Evolutionary conservation across 2,113 vertebrate species (phyloP), one percentile per base, ranked within the genome.

Genomic region (Passer domesticus): DNA sequence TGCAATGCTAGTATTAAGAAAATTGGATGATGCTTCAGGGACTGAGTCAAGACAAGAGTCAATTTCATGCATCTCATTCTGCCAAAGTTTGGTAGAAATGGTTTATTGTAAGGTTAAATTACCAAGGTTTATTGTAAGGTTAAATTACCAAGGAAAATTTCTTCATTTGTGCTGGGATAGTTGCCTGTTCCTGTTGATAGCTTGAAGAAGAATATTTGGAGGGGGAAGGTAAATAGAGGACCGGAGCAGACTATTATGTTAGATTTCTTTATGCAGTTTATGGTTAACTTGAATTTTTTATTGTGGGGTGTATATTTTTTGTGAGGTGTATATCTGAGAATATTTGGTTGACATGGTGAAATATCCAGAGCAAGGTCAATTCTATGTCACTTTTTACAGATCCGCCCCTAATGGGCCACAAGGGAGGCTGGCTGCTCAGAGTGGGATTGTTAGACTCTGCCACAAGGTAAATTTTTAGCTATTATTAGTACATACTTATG

Each of bases 161-260:
- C 13, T 70, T 53, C 0, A 0, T 80, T 83, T 72, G 30, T 72
- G 75, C 62, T 33, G 25, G 58, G 43, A 18, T 8, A 22, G 43
- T 27, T 90, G 50, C 20, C 53, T 55, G 18, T 59, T 83, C 31
- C 37, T 70, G 6, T 24, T 78, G 64, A 10, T 28, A 12, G 28
- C 37, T 76, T 89, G 43, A 60, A 60, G 22, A n/a, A 27, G 24
- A 77, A 7, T 78, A 58, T 78, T 75, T 83, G 28, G 37, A 73
- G 2, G 4, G 3, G 5, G 8, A 35, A 75, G 7, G 27, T 47
- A 77, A 49, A 50, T 18, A 59, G 39, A 62, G 10, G 12, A 63
- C 33, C 19, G 33, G 28, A 67, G 27, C 19, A 53, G 41, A 46
- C 49, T 4, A 3, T 27, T 30, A 0, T 18, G 7, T 0, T 2